Evolutionary conservation across 2,113 vertebrate species (phyloP).

Genomic region (Epinephelus moara): DNA sequence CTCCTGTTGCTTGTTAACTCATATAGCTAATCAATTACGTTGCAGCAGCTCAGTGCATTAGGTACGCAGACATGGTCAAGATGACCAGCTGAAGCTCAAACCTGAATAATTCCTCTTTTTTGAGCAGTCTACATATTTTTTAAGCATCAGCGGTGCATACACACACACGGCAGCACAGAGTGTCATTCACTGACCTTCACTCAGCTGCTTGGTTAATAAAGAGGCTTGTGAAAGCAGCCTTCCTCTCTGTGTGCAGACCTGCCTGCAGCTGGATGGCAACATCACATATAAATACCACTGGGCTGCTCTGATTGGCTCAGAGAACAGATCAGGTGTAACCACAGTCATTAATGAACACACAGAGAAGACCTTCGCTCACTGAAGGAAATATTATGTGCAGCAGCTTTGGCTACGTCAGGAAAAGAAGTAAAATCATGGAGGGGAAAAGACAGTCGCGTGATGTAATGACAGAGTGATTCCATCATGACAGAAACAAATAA

Average conservation of each 20-base stretch:
- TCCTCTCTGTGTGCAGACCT: neutral
- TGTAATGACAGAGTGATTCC: neutral
- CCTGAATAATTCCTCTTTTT: too few relatives aligned
- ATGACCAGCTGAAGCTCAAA: too few relatives aligned
- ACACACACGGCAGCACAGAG: too few relatives aligned
- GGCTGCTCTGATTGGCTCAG: slow-evolving; percentile 60
- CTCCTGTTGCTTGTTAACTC: too few relatives aligned
- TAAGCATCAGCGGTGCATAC: too few relatives aligned
- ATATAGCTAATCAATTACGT: too few relatives aligned
- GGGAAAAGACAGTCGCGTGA: neutral
- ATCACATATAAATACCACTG: slow-evolving; percentile 49
- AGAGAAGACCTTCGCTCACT: neutral
- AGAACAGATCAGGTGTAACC: neutral
- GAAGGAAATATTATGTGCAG: neutral
- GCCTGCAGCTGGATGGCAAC: slow-evolving; percentile 52
- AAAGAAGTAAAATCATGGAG: neutral
- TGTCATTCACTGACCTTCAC: slow-evolving; percentile 5
- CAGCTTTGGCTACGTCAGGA: neutral
- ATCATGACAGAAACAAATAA: slow-evolving; percentile 88
- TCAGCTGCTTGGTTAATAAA: neutral
- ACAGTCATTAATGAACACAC: neutral
- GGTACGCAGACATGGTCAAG: too few relatives aligned
- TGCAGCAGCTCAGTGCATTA: too few relatives aligned
- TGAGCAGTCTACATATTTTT: too few relatives aligned
- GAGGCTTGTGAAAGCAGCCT: neutral